These are phyloP conservation scores for Syrmaticus mikado DNA, from an alignment of 2,113 vertebrate genomes.

Conservation along the genomic window DNA sequence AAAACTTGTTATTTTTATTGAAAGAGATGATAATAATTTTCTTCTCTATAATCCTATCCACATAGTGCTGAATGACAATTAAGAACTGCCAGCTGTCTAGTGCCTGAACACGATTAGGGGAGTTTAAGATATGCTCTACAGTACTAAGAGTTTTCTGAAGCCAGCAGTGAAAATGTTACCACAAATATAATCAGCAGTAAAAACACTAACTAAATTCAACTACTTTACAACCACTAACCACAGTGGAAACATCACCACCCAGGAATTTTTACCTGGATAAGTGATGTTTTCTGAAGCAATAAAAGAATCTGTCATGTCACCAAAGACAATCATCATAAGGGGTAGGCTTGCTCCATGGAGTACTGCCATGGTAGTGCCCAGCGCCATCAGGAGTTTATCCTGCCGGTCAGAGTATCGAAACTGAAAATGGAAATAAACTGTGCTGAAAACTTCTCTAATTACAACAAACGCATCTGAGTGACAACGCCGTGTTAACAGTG, in stretches of 20 bases:
- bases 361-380: constrained; percentile 81
- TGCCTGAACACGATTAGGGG: not conserved
- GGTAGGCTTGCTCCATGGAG: constrained; percentile 83
- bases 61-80: not conserved
- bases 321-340: constrained; percentile 87
- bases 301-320: constrained; percentile 90
- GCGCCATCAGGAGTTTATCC: constrained; percentile 80
- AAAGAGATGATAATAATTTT: not conserved
- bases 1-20: not conserved
- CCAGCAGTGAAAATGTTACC: not conserved
- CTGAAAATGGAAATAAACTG: constrained; percentile 57
- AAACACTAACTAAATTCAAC: not conserved
- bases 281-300: constrained; percentile 40
- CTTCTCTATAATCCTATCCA: not conserved
- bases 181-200: not conserved
- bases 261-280: constrained; percentile 72
- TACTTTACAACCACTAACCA: not conserved
- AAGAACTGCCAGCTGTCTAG: not conserved
- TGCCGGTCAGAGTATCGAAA: constrained; percentile 83
- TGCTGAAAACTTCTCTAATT: not conserved
- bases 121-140: not conserved
- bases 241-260: not conserved
- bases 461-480: not conserved
- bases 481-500: not conserved
- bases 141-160: not conserved